Percentiles rank a stretch among this genome's conserved stretches.
Evolutionary conservation across 1,140 invertebrate species (phyloP).

Genomic region (Dryas iulia): DNA sequence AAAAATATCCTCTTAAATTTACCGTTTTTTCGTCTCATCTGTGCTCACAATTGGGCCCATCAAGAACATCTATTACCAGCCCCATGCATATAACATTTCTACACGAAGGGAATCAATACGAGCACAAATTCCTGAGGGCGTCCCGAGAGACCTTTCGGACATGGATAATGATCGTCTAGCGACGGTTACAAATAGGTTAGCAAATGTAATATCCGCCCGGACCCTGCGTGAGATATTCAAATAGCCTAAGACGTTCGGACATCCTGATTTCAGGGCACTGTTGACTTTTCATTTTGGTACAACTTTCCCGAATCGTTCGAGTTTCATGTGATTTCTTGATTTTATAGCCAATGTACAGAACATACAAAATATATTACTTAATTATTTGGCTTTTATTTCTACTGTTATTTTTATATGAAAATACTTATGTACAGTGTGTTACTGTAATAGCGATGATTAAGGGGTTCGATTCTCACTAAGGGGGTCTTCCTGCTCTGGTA

Average conservation of each 20-base stretch:
- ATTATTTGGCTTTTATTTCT: too few relatives aligned
- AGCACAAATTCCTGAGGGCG: conserved; percentile 61
- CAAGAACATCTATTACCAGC: background rate
- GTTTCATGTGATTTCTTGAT: background rate
- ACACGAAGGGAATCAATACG: conserved; percentile 52
- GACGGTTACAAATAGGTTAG: conserved; percentile 77
- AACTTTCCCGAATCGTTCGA: background rate
- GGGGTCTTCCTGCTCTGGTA: too few relatives aligned
- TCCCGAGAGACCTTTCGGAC: conserved; percentile 41
- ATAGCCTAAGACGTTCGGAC: conserved; percentile 37
- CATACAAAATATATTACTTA: too few relatives aligned
- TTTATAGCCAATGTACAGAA: background rate
- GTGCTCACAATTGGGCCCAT: background rate
- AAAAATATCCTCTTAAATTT: background rate
- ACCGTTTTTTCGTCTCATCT: background rate
- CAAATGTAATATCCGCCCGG: conserved; percentile 75
- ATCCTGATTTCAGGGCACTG: conserved; percentile 25
- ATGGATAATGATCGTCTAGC: conserved; percentile 67
- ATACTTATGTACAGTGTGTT: too few relatives aligned
- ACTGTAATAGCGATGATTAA: too few relatives aligned
- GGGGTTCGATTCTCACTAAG: too few relatives aligned
- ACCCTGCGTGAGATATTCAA: conserved; percentile 54
- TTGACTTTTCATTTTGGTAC: conserved; percentile 10
- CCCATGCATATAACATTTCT: conserved; percentile 10
- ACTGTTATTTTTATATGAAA: too few relatives aligned